These are phyloP conservation scores for Sigmodon hispidus DNA, from an alignment of 2,113 vertebrate genomes.

Conservation along the genomic window DNA sequence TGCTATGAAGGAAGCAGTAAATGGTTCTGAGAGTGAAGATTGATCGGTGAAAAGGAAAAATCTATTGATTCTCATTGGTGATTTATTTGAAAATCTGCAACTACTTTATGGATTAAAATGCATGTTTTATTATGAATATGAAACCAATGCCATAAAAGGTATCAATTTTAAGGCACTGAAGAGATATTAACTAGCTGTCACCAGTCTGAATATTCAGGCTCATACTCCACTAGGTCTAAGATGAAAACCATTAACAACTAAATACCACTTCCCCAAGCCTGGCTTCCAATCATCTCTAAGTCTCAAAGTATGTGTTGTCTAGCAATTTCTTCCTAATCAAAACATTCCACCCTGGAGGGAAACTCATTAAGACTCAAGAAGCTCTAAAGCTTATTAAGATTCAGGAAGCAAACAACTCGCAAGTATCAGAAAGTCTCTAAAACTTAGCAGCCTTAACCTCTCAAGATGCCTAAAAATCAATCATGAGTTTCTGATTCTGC, in stretches of 20 bases:
- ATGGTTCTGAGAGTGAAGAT: not conserved
- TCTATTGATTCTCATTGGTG: not conserved
- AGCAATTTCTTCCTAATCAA: not conserved
- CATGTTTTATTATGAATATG: not conserved
- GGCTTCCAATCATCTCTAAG: not conserved
- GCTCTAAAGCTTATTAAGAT: not conserved
- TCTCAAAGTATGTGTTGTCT: not conserved
- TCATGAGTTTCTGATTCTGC: not conserved
- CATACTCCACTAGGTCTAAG: not conserved
- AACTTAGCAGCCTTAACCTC: not conserved
- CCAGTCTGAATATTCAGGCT: not conserved
- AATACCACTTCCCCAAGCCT: not conserved
- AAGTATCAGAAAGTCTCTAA: not conserved
- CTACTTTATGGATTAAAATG: not conserved
- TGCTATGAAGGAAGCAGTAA: not conserved
- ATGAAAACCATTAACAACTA: not conserved
- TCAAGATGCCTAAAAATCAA: not conserved
- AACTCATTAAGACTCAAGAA: too few species aligned
- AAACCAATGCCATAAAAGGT: not conserved
- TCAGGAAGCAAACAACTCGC: not conserved
- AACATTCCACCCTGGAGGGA: not conserved
- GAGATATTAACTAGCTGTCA: not conserved
- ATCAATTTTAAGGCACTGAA: not conserved
- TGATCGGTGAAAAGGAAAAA: not conserved
- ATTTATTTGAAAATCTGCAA: not conserved